A percentile compares a stretch with the other conserved stretches of the same genome.
These are phyloP conservation scores for Liodrosophila aerea DNA, from an alignment of 2,888 invertebrate species.

Conservation along the genomic window DNA sequence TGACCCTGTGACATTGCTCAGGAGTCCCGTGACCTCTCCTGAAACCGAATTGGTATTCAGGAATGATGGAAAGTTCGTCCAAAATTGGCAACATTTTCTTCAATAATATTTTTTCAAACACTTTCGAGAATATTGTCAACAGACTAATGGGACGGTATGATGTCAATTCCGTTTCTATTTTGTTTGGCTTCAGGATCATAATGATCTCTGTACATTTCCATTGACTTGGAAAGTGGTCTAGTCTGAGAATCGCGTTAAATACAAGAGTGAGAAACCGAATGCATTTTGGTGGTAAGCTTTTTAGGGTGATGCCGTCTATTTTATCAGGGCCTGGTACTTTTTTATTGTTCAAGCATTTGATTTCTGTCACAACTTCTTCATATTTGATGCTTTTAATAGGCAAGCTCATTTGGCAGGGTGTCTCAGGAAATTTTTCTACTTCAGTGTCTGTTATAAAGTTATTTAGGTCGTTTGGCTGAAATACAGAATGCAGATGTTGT, in stretches of 20 bases:
- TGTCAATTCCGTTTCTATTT: not conserved
- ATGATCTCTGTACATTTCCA: not conserved
- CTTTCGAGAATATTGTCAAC: slow-evolving; percentile 3
- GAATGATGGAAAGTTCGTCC: slow-evolving; percentile 6
- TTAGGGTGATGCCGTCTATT: slow-evolving; percentile 4
- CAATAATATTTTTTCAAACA: slow-evolving; percentile 9
- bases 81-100: not conserved
- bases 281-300: slow-evolving; percentile 6
- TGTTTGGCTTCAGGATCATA: slow-evolving; percentile 2
- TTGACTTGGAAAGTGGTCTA: no score
- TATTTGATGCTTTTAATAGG: not conserved
- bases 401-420: not conserved
- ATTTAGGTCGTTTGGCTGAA: not conserved
- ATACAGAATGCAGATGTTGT: not conserved
- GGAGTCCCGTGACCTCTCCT: slow-evolving; percentile 9
- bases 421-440: not conserved
- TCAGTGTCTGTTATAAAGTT: not conserved
- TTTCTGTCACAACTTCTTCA: slow-evolving; percentile 1
- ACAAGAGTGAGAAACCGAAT: slow-evolving; percentile 2
- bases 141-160: slow-evolving; percentile 6
- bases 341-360: slow-evolving; percentile 4
- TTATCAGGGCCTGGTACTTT: slow-evolving; percentile 6
- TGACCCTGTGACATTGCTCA: slow-evolving; percentile 8
- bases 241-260: slow-evolving; percentile 6
- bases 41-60: slow-evolving; percentile 3